Evolutionary conservation across 2,113 vertebrate species (phyloP).

Genomic region (Pachycephala philippinensis): DNA sequence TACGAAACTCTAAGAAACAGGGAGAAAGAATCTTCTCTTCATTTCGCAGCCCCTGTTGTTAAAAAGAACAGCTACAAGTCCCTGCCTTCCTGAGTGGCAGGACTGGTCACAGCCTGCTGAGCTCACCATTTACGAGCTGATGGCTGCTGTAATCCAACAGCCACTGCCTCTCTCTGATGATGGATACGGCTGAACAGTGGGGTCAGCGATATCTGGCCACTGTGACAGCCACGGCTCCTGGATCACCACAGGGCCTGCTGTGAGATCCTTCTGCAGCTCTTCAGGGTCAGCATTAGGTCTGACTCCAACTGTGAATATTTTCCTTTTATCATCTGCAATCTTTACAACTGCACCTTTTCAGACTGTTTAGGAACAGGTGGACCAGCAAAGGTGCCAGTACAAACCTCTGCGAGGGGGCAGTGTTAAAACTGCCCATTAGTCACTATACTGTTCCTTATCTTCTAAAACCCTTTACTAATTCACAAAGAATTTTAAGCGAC

Average conservation of each 20-base stretch:
- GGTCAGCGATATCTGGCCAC: background rate
- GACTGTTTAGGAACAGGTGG: background rate
- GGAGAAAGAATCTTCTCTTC: background rate
- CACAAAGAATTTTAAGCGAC: background rate
- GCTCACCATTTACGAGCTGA: background rate
- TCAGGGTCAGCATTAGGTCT: slow-evolving; percentile 5
- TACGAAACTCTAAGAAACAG: background rate
- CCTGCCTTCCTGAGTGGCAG: background rate
- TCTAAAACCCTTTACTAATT: background rate
- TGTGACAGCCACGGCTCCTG: background rate
- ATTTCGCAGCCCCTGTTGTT: background rate
- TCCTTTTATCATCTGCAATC: background rate
- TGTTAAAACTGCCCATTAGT: background rate
- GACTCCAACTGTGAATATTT: background rate
- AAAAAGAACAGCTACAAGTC: background rate
- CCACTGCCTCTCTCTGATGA: background rate
- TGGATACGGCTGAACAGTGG: background rate
- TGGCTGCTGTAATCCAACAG: slow-evolving; percentile 3
- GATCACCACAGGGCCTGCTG: slow-evolving; percentile 8
- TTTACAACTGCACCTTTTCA: background rate
- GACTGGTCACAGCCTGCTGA: background rate
- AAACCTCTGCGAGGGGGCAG: background rate
- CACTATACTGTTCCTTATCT: background rate
- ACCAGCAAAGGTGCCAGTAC: background rate
- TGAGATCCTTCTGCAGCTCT: slow-evolving; percentile 3